Base-by-base conservation (phyloP, 2,113 vertebrate genomes). In the Galbula dea region DNA sequence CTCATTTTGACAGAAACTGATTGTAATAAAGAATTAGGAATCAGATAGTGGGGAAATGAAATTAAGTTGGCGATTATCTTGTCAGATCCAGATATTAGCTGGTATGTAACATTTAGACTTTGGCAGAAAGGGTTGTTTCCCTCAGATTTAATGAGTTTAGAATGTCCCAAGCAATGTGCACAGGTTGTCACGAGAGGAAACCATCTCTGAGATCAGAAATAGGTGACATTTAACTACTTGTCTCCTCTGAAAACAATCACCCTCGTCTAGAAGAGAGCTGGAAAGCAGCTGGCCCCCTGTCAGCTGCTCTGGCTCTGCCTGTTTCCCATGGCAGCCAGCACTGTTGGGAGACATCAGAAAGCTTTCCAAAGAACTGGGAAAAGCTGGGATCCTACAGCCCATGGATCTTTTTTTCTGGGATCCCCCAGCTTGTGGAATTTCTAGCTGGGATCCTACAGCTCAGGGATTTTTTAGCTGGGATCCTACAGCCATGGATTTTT, bases 301-400 rank as follows among this genome's bases (percentile, higher is more conserved):
- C 2, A 34, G 54, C 66, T 2, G 14, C 5, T 30, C 67, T 24
- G 41, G 20, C 9, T 27, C 59, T 21, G 22, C 14, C 73, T 21
- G 32, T 51, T 83, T 7, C 30, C 17, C 30, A 6, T 2, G 0
- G 63, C 2, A 2, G 21, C 17, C 0, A 0, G 30, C 36, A 30
- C 24, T 0, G 0, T 1, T 29, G n/a, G 57, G 67, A 66, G 21
- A 55, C 18, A 10, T 4, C 8, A 76, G 36, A 19, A 90, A 74
- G 16, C 18, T 75, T 83, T 61, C 37, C 67, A 45, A 43, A 45
- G 67, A 17, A 12, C 41, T 66, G 34, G 36, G 9, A 26, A 57
- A 37, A 22, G 12, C 30, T 32, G 54, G 59, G 62, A 94, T 45
- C 71, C 78, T 41, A 29, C 19, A 2, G 58, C 43, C 61, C 34